Evolutionary conservation across 2,888 invertebrate species (phyloP), one percentile per base, ranked within the genome.

Genomic region (Fragum sueziense): DNA sequence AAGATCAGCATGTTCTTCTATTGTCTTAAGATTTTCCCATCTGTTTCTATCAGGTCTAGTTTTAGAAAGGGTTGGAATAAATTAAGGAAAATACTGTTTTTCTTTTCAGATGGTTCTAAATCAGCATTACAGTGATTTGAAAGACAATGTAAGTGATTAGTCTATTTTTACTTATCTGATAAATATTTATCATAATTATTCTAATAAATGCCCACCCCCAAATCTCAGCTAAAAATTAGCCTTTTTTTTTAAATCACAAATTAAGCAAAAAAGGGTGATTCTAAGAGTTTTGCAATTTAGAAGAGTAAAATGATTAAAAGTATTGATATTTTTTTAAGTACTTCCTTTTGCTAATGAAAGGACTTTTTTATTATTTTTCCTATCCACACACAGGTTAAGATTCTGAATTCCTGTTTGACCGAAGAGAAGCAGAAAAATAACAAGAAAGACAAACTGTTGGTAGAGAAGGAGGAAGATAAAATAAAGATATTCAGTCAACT

Each of bases 381-480:
- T n/a, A n/a, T n/a, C n/a, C n/a, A n/a, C n/a, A n/a, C 41, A 20
- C 34, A 81, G 81, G 61, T 75, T 2, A 77, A 75, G 37, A 54
- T 78, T 54, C 57, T 81, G 7, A 62, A 57, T 52, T 70, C 62
- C 7, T 78, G 74, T 72, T 61, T 81, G n/a, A 69, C 74, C 4
- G 81, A 78, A 33, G 81, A 81, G 25, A 81, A 81, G 34, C 25
- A 20, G 17, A 71, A 72, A 69, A 67, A 68, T 33, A 70, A n/a
- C 34, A n/a, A 51, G 31, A 47, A 25, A 27, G 69, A 72, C 7
- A 72, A 72, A 14, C 33, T 41, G 20, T 29, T 62, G 1, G 17
- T 22, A n/a, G 47, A 22, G 0, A 79, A 67, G 34, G 62, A 31
- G 25, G 51, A 51, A 7, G 69, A 75, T 31, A 72, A 27, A 6